A percentile compares a stretch with the other conserved stretches of the same genome.
These are phyloP conservation scores for Tyria jacobaeae DNA, from an alignment of 2,888 invertebrate species.

Conservation along the genomic window DNA sequence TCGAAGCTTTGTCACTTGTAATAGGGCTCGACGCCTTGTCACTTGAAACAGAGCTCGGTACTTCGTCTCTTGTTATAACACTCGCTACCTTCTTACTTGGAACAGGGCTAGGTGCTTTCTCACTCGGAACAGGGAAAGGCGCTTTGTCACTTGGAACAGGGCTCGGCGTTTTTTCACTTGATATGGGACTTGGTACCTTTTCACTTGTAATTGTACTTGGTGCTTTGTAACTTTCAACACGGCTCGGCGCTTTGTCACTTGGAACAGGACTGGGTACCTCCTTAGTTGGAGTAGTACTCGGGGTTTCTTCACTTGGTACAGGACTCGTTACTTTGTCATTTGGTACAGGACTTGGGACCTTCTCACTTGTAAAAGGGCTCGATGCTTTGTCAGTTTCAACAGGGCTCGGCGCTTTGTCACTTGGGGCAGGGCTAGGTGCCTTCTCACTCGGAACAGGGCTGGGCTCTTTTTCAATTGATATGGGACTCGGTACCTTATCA, in stretches of 20 bases:
- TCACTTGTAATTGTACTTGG: background rate
- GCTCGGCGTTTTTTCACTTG: slow-evolving; percentile 12
- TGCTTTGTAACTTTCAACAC: background rate
- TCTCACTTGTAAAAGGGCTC: slow-evolving; percentile 52
- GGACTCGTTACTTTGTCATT: slow-evolving; percentile 23
- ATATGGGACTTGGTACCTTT: background rate
- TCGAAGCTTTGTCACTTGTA: slow-evolving; percentile 10
- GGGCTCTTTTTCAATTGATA: slow-evolving; percentile 6
- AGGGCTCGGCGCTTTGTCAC: slow-evolving; percentile 4
- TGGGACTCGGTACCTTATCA: slow-evolving; percentile 1
- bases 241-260: background rate
- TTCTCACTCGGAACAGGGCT: slow-evolving; percentile 3
- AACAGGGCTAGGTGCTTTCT: background rate
- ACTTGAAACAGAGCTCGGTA: background rate
- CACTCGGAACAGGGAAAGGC: background rate
- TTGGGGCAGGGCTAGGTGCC: background rate
- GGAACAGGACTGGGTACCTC: background rate
- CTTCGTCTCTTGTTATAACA: background rate
- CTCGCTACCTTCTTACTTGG: background rate
- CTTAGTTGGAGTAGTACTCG: slow-evolving; percentile 13
- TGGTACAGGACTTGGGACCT: slow-evolving; percentile 16
- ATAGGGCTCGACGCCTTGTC: background rate
- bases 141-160: slow-evolving; percentile 12
- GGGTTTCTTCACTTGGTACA: background rate
- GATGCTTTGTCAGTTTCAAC: slow-evolving; percentile 14